Evolutionary conservation across 2,888 invertebrate genomes (phyloP), one percentile per base, ranked within the genome.

Genomic region (Pristionchus exspectatus): DNA sequence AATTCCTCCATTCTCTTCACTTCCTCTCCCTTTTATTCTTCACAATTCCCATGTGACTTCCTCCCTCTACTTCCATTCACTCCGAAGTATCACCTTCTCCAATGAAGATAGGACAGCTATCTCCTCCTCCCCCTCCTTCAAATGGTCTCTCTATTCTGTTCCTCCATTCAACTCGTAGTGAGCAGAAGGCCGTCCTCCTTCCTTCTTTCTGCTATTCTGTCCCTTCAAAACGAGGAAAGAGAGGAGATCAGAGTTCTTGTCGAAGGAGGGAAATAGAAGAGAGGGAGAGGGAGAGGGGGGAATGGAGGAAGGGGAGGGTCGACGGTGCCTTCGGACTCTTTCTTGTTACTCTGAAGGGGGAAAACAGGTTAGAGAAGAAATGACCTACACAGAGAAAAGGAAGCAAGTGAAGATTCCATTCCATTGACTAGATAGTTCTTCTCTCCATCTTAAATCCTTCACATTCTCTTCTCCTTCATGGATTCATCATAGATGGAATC

Each of bases 1-100:
- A 50, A 59, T 72, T 83, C 83, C 50, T 59, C 89, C 84, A 85
- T 69, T 84, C 84, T 5, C 24, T 87, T 89, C 88, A 24, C 69
- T 69, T 69, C 69, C 30, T 56, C 90, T 87, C 44, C 54, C 86
- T 83, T 83, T 83, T 54, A 54, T 30, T 83, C 83, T n/a, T 30
- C 77, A 59, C 59, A 18, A 59, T 24, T 24, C 59, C 21, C 72
- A 72, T 72, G 72, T 72, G 72, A 72, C 72, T 27, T 38, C 16
- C 30, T 72, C 72, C 18, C 14, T 74, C 38, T 18, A 9, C 38
- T 21, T 38, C 38, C 38, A 38, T 38, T 74, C 21, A 69, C 30
- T 30, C 30, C 21, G 5, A 4, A 59, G 16, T 38, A 14, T 74
- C 74, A 38, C 74, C 69, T 69, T 69, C 74, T 74, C 74, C 18